These are phyloP conservation scores for Arctia plantaginis DNA, from an alignment of 2,888 invertebrate species.

Conservation along the genomic window DNA sequence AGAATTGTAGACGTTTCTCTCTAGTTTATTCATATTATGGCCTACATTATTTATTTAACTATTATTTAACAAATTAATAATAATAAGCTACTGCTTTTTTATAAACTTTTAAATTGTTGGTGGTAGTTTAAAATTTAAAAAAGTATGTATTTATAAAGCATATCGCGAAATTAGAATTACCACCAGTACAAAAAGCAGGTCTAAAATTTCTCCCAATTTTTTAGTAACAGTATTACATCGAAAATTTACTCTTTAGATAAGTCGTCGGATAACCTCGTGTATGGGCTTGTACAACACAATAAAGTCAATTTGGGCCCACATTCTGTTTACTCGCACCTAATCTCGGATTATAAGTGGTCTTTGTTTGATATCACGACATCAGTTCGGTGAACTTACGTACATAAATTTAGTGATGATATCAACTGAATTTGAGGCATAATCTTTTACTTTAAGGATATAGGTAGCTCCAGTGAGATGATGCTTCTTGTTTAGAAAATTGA, in stretches of 20 bases:
- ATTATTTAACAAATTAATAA: no score
- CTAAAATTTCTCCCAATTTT: neutral
- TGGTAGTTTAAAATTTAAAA: no score
- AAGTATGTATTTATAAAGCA: no score
- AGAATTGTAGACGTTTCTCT: conserved; percentile 47
- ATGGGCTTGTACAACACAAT: conserved; percentile 19
- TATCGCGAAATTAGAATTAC: no score
- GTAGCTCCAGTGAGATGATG: neutral
- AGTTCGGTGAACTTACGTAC: conserved; percentile 18
- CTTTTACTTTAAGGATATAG: neutral
- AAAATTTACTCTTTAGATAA: conserved; percentile 6
- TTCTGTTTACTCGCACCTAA: conserved; percentile 23
- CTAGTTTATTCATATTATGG: conserved; percentile 32
- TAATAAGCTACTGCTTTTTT: no score
- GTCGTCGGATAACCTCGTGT: conserved; percentile 16
- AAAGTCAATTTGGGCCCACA: conserved; percentile 22
- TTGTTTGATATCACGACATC: conserved; percentile 33
- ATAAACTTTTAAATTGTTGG: no score
- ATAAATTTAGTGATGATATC: conserved; percentile 26
- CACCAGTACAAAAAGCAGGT: neutral
- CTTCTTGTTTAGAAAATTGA: neutral
- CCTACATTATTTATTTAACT: no score
- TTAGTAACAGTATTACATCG: neutral
- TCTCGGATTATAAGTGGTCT: conserved; percentile 35
- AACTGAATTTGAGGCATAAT: conserved; percentile 9